Base-by-base conservation (phyloP, 2,888 invertebrate genomes). In the Ennomos quercinarius region DNA sequence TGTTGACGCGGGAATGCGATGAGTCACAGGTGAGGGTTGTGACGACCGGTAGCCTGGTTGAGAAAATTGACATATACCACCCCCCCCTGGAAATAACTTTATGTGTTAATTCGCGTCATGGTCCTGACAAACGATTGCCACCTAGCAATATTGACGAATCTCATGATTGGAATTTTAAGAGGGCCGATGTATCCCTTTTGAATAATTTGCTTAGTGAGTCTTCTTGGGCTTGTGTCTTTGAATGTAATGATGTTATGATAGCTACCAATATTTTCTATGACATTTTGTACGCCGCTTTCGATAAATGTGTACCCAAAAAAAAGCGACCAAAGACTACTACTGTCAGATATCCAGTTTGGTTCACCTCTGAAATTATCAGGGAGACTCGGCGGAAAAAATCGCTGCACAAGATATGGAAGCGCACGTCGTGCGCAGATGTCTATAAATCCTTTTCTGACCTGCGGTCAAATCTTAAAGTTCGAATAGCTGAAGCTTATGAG, bases 161-260 rank as follows among this genome's bases (percentile, higher is more conserved):
- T 12, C n/a, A 8, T 11, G 35, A 35, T 45, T 45, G 45, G 45
- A 45, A 45, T 34, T 45, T 45, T 11, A 45, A n/a, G 8, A 45
- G 34, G n/a, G 11, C 10, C 1, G 35, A 45, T n/a, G 10, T 45
- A 2, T 6, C 10, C 8, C 45, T 27, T 43, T 43, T 43, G 9
- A 8, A 10, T 9, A 17, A 10, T 17, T 10, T 43, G 17, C 17
- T 43, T 9, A 3, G 2, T 9, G 42, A 43, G 10, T 17, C 27
- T 1, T 45, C 45, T 1, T 45, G 45, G 45, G 45, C n/a, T 1
- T 9, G 12, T 9, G 35, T 45, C 1, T 8, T 45, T 11, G 45
- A 45, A 8, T 45, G 35, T 35, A 35, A 8, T 35, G 35, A 45
- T 12, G 36, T 13, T 9, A 17, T 9, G 1, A 12, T 37, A 0